Conservation (phyloP, 2,113 vertebrate genomes). For the Pseudolaguvia tuberculata region DNA sequence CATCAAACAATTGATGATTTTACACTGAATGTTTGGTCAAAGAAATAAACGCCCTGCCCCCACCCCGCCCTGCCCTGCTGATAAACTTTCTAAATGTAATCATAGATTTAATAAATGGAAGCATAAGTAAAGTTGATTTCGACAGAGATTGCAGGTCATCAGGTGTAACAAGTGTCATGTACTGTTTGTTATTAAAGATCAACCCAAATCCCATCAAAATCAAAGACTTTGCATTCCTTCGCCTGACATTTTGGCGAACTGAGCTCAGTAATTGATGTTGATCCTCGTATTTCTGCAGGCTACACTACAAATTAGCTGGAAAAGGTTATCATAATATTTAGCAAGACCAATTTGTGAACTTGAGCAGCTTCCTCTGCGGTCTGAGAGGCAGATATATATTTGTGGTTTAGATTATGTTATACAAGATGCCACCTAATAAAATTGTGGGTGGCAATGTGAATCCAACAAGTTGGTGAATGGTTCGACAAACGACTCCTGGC, state of each 20-base stretch:
- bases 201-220: slow-evolving; percentile 49
- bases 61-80: too few relatives aligned
- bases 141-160: too few relatives aligned
- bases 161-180: background rate
- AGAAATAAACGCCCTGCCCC: too few relatives aligned
- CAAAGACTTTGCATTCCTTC: slow-evolving; percentile 66
- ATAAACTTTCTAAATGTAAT: background rate
- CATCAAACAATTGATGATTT: background rate
- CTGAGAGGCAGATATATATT: slow-evolving; percentile 63
- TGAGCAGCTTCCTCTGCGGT: slow-evolving; percentile 73
- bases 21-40: too few relatives aligned
- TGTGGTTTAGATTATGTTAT: slow-evolving; percentile 24
- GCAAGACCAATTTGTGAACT: slow-evolving; percentile 76
- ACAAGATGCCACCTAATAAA: slow-evolving; percentile 12
- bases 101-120: background rate
- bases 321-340: slow-evolving; percentile 95
- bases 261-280: slow-evolving; percentile 83
- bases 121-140: background rate
- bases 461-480: slow-evolving; percentile 12
- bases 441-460: slow-evolving; percentile 40
- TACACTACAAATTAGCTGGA: slow-evolving; percentile 86
- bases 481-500: slow-evolving; percentile 1
- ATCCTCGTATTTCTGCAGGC: slow-evolving; percentile 78
- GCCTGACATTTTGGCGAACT: slow-evolving; percentile 79
- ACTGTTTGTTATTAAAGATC: too few relatives aligned